Evolutionary conservation across 2,888 invertebrate species (phyloP).

Genomic region (Glaucopsyche alexis): DNA sequence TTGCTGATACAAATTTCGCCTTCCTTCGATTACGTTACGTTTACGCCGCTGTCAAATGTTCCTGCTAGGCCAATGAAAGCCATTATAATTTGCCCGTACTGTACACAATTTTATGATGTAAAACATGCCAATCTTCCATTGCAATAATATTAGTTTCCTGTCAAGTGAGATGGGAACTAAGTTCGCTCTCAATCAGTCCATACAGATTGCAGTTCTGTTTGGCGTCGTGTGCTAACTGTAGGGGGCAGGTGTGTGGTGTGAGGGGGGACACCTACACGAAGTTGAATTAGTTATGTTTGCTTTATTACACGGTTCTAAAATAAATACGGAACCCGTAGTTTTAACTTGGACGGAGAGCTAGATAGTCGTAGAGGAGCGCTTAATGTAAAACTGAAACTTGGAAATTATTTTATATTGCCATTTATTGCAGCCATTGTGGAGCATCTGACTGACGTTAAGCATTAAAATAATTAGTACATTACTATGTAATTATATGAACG

Average conservation of each 20-base stretch:
- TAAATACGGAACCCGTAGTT: background rate
- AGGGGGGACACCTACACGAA: background rate
- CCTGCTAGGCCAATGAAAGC: too few relatives aligned
- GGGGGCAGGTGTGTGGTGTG: background rate
- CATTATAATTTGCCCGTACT: too few relatives aligned
- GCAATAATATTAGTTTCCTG: background rate
- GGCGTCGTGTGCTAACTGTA: background rate
- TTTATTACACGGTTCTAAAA: background rate
- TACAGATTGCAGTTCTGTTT: conserved; percentile 10
- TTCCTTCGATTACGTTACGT: too few relatives aligned
- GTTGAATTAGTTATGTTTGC: background rate
- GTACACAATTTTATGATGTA: background rate
- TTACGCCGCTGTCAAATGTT: too few relatives aligned
- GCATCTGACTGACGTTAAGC: too few relatives aligned
- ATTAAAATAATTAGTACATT: too few relatives aligned
- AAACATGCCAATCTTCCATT: background rate
- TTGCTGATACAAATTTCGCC: too few relatives aligned
- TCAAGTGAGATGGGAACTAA: background rate
- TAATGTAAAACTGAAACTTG: background rate
- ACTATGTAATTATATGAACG: too few relatives aligned
- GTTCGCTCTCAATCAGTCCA: background rate
- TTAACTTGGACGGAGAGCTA: background rate
- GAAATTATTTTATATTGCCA: background rate
- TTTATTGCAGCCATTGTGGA: background rate
- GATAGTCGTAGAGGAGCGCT: background rate